These are phyloP conservation scores for Porites australiensis DNA, from an alignment of 64 coral and sea anemone genomes.

Conservation along the genomic window DNA sequence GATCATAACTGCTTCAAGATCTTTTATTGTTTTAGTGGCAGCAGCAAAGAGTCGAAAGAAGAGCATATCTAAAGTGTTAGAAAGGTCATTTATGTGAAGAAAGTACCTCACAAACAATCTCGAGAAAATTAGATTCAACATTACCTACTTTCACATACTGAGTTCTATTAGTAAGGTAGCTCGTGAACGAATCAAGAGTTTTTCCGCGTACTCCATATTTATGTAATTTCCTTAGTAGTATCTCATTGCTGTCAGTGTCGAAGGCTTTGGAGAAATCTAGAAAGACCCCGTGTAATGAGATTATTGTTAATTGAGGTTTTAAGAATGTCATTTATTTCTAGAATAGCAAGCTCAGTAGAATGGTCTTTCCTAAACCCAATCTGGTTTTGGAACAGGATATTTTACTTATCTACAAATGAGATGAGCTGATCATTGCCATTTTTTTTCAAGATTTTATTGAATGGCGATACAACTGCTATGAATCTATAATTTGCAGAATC, in stretches of 20 bases:
- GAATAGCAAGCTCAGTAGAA: slow-evolving; percentile 1
- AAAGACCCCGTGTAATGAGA: slow-evolving; percentile 8
- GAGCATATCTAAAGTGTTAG: no score
- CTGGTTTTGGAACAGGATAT: not conserved
- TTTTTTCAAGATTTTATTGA: not conserved
- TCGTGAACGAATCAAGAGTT: slow-evolving; percentile 16
- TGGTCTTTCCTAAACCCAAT: not conserved
- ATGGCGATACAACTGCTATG: not conserved
- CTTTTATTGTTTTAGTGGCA: no score
- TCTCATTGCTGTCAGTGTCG: not conserved
- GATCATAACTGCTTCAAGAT: no score
- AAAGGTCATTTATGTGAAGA: no score
- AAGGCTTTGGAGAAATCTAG: slow-evolving; percentile 35
- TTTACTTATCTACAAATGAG: not conserved
- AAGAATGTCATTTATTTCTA: not conserved
- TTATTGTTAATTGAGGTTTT: not conserved
- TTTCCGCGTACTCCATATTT: slow-evolving; percentile 10
- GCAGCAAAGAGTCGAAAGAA: no score
- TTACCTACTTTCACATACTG: slow-evolving; percentile 10
- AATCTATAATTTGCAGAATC: not conserved
- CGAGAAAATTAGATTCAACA: slow-evolving; percentile 14
- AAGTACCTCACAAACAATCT: slow-evolving; percentile 13
- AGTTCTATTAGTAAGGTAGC: slow-evolving; percentile 2
- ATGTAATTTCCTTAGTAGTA: not conserved
- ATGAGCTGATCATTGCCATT: slow-evolving; percentile 1